These are phyloP conservation scores for Poecile montanus DNA, from an alignment of 2,797 vertebrate genomes.

Conservation along the genomic window DNA sequence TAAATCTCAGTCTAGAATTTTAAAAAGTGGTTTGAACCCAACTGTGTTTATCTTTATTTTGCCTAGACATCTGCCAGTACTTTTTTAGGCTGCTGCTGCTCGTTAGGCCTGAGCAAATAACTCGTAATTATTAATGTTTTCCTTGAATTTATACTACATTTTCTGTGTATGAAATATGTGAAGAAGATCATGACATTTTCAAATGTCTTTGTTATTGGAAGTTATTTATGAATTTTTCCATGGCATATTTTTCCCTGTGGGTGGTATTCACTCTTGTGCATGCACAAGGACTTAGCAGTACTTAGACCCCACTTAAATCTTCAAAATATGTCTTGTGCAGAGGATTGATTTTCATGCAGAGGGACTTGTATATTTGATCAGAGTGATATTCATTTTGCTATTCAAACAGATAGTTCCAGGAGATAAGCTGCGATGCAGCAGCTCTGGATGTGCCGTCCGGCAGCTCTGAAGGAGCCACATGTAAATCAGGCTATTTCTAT, in stretches of 20 bases:
- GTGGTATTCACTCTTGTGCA: slow-evolving; percentile 31
- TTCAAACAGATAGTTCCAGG: slow-evolving; percentile 14
- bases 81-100: slow-evolving; percentile 33
- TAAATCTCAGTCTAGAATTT: slow-evolving; percentile 38
- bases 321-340: slow-evolving; percentile 27
- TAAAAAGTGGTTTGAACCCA: background rate
- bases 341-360: slow-evolving; percentile 32
- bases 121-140: slow-evolving; percentile 62
- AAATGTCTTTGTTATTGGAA: slow-evolving; percentile 54
- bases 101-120: slow-evolving; percentile 43
- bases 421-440: background rate
- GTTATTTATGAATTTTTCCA: slow-evolving; percentile 46
- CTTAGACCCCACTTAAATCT: slow-evolving; percentile 55
- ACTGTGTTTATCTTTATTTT: slow-evolving; percentile 60
- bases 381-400: background rate
- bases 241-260: slow-evolving; percentile 48
- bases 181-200: slow-evolving; percentile 60
- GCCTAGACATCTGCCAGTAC: slow-evolving; percentile 49
- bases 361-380: slow-evolving; percentile 17
- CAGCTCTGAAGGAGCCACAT: background rate
- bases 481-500: background rate
- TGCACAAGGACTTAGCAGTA: slow-evolving; percentile 10
- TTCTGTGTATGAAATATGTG: slow-evolving; percentile 46
- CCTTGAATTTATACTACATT: slow-evolving; percentile 41
- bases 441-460: background rate